phyloP scores from a whole-genome alignment of 2,888 invertebrate species.

The Cryptops parisi region DNA sequence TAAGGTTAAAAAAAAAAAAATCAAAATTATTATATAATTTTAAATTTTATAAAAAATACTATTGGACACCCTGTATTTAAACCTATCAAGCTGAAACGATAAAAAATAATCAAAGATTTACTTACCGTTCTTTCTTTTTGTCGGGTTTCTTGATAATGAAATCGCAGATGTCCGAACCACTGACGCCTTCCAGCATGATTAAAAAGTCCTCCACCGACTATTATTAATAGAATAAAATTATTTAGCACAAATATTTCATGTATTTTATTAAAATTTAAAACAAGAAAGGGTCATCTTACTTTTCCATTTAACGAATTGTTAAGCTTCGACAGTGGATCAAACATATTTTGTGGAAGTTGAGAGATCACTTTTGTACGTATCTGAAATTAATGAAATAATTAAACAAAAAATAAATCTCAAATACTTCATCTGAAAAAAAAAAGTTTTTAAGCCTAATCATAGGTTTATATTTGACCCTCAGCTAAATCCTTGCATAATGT shows the following conservation, averaged over 20 bases:
- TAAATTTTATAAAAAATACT: too few species aligned
- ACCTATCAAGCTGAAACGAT: neutral
- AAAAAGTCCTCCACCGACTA: conserved; percentile 58
- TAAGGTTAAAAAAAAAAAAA: too few species aligned
- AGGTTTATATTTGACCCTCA: too few species aligned
- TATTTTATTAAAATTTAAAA: neutral
- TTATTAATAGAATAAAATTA: conserved; percentile 16
- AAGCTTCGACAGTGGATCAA: conserved; percentile 39
- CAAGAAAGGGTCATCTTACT: conserved; percentile 5
- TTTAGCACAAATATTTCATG: neutral
- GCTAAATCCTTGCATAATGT: too few species aligned
- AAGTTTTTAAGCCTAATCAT: too few species aligned
- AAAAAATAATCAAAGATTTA: neutral
- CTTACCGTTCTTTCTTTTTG: conserved; percentile 58
- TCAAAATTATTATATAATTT: too few species aligned
- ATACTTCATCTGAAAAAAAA: too few species aligned
- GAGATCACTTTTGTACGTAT: conserved; percentile 33
- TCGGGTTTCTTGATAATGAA: conserved; percentile 76
- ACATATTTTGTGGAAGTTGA: conserved; percentile 47
- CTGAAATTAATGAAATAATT: conserved; percentile 28
- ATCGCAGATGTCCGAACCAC: conserved; percentile 34
- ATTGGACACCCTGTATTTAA: too few species aligned
- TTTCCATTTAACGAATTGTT: conserved; percentile 17
- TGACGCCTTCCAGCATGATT: conserved; percentile 50
- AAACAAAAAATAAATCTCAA: too few species aligned